Percentiles rank a stretch among this genome's conserved stretches.
Evolutionary conservation across 2,113 vertebrate species (phyloP).

Genomic region (Pardalotus punctatus): DNA sequence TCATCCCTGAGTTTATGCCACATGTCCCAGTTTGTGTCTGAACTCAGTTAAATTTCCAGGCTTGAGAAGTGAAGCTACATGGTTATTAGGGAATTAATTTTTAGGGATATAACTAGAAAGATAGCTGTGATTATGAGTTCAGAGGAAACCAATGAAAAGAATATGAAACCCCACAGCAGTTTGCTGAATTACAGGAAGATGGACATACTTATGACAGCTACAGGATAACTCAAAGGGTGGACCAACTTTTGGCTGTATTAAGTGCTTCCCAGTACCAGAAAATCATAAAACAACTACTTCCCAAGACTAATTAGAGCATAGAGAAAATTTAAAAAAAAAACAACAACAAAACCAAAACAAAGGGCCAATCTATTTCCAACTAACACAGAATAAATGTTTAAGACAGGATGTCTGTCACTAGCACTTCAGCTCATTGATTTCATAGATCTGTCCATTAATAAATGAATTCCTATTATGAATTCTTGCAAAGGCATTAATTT

Average conservation of each 20-base stretch:
- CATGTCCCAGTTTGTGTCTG: background rate
- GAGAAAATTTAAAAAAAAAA: background rate
- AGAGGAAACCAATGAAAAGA: background rate
- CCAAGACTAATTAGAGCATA: background rate
- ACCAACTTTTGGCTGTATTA: background rate
- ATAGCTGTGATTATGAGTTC: background rate
- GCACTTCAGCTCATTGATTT: background rate
- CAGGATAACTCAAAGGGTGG: background rate
- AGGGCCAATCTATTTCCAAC: background rate
- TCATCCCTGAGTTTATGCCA: background rate
- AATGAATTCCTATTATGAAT: background rate
- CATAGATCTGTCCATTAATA: background rate
- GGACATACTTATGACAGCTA: background rate
- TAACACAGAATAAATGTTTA: background rate
- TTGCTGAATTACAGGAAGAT: background rate
- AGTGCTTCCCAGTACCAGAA: background rate
- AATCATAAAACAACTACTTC: background rate
- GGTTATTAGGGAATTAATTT: background rate
- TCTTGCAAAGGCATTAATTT: background rate
- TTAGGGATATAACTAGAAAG: background rate
- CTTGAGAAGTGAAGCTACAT: background rate
- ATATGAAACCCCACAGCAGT: background rate
- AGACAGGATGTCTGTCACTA: background rate
- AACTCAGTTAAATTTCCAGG: background rate
- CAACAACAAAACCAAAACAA: background rate